Percentiles rank a stretch among this genome's conserved stretches.
Conservation (phyloP, 2,888 invertebrate species). For the Troides oblongomaculatus region DNA sequence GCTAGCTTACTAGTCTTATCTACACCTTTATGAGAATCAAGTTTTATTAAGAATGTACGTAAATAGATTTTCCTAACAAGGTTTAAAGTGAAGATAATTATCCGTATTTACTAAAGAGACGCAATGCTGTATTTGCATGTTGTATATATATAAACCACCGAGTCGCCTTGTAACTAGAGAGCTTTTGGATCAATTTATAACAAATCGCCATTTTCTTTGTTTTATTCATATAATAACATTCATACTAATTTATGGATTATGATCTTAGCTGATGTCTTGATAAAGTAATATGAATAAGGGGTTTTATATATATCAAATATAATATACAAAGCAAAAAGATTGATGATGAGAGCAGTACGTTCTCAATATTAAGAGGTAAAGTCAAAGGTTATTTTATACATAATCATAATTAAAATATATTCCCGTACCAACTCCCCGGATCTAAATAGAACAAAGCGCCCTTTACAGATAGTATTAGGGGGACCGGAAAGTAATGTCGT, state of each 20-base stretch:
- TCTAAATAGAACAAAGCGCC: neutral
- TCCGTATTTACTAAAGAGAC: neutral
- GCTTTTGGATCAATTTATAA: too few relatives aligned
- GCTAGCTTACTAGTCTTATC: slow-evolving; percentile 10
- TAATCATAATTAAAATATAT: neutral
- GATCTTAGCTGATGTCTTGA: too few relatives aligned
- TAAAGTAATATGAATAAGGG: too few relatives aligned
- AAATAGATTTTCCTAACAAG: slow-evolving; percentile 11
- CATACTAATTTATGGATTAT: too few relatives aligned
- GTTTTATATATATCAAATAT: too few relatives aligned
- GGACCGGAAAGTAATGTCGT: too few relatives aligned
- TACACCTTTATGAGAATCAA: slow-evolving; percentile 6
- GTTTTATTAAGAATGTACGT: slow-evolving; percentile 13
- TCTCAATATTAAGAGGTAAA: too few relatives aligned
- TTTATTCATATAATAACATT: too few relatives aligned
- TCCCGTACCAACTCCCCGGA: neutral
- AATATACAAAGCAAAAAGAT: too few relatives aligned
- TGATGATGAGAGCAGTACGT: too few relatives aligned
- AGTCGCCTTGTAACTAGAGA: neutral
- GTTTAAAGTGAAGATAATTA: slow-evolving; percentile 12
- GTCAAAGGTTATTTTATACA: neutral
- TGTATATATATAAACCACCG: neutral
- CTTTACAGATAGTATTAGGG: neutral
- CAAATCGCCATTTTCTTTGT: too few relatives aligned
- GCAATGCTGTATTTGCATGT: neutral